Evolutionary conservation across 2,888 invertebrate species (phyloP).

Genomic region (Monopis laevigella): DNA sequence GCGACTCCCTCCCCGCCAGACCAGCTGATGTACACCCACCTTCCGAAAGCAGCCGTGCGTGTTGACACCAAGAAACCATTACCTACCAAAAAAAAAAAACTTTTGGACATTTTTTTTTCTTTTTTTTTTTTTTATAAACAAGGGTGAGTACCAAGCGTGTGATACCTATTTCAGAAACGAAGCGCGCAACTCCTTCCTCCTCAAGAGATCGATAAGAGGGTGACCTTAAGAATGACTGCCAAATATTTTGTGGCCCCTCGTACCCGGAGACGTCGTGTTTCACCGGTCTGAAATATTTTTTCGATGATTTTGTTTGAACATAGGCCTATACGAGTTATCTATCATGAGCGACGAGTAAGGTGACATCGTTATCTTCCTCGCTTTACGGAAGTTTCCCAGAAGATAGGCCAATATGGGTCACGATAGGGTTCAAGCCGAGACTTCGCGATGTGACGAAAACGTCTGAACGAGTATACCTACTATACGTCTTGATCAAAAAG

Average conservation of each 20-base stretch:
- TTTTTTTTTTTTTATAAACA: too few species aligned
- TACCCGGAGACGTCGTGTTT: too few species aligned
- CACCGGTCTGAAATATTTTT: too few species aligned
- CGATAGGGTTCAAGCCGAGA: slow-evolving; percentile 4
- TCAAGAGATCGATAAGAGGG: slow-evolving; percentile 44
- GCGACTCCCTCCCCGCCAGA: slow-evolving; percentile 20
- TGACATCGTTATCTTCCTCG: not conserved
- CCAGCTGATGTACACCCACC: slow-evolving; percentile 17
- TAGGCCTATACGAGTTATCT: not conserved
- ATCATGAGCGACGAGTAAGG: slow-evolving; percentile 1
- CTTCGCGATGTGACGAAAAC: too few species aligned
- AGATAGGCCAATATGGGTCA: slow-evolving; percentile 8
- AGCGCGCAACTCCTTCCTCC: too few species aligned
- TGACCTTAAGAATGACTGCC: slow-evolving; percentile 43
- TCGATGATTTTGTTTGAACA: too few species aligned
- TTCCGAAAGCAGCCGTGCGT: slow-evolving; percentile 13
- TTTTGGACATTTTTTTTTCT: not conserved
- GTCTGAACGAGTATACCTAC: too few species aligned
- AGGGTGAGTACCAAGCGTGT: too few species aligned
- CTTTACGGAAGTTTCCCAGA: slow-evolving; percentile 9
- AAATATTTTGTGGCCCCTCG: slow-evolving; percentile 21
- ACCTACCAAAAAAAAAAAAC: not conserved
- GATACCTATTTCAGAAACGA: too few species aligned
- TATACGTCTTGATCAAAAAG: not conserved
- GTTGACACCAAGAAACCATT: not conserved